Evolutionary conservation across 2,113 vertebrate genomes (phyloP).

Genomic region (Hippocampus abdominalis): DNA sequence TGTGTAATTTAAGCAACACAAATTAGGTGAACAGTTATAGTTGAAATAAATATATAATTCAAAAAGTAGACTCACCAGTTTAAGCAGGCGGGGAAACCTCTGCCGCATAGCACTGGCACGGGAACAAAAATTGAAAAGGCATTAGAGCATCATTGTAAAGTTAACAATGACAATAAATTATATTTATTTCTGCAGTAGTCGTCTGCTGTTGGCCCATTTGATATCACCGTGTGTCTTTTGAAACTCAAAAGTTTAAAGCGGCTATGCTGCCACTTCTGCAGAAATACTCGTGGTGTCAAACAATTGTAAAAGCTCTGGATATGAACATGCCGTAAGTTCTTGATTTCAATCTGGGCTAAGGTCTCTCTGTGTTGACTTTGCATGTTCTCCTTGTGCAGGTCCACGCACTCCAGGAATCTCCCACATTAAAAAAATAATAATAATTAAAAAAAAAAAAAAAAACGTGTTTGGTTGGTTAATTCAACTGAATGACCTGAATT

Average conservation of each 20-base stretch:
- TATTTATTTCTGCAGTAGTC: background rate
- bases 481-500: background rate
- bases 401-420: background rate
- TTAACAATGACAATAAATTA: background rate
- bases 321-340: background rate
- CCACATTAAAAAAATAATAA: background rate
- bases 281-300: background rate
- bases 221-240: conserved; percentile 3
- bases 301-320: background rate
- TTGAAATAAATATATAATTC: background rate
- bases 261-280: background rate
- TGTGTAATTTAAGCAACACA: background rate
- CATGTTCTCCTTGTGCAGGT: background rate
- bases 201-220: conserved; percentile 21
- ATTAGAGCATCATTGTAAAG: conserved; percentile 20
- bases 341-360: background rate
- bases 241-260: conserved; percentile 10
- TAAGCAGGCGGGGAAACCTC: conserved; percentile 85
- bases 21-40: no score
- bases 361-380: background rate
- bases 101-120: conserved; percentile 79
- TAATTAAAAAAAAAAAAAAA: no score
- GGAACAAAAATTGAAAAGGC: conserved; percentile 39
- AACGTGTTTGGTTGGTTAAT: background rate
- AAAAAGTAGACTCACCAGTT: conserved; percentile 75